Evolutionary conservation across 2,888 invertebrate genomes (phyloP), one percentile per base, ranked within the genome.

Genomic region (Anagyrus pseudococci): DNA sequence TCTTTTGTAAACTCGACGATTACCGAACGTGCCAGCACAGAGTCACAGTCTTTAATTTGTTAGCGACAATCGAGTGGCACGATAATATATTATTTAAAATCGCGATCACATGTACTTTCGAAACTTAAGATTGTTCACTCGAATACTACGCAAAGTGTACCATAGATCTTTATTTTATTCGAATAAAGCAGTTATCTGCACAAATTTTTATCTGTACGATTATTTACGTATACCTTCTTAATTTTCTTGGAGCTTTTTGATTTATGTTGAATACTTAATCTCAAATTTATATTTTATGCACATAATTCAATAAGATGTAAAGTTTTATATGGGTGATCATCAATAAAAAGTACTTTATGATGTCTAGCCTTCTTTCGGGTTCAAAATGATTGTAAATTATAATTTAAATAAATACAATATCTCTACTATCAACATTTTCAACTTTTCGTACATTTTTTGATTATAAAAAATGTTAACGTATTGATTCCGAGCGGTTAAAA

Each of bases 151-250:
- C 61, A 58, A 64, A 61, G 37, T 67, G 58, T 64, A 67, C 23
- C 43, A 64, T 64, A 67, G 61, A 64, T n/a, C 47, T 62, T 61
- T 63, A 67, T 62, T 62, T 67, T 62, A 67, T 56, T 58, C 33
- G 37, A 67, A 67, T 67, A 67, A 66, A 66, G 49, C 13, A 62
- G 50, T 58, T 65, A 61, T 64, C 56, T 46, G 40, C 49, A 58
- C 23, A 44, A 0, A n/a, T n/a, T n/a, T n/a, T n/a, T n/a, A n/a
- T n/a, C n/a, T n/a, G n/a, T n/a, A n/a, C n/a, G n/a, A n/a, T n/a
- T n/a, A n/a, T n/a, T n/a, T n/a, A n/a, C n/a, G n/a, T n/a, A n/a
- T 52, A 20, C 13, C 25, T 43, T 20, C 47, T 26, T 7, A 47
- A 7, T 40, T 19, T 2, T 19, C 15, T 22, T n/a, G 6, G 2